Evolutionary conservation across 2,888 invertebrate genomes (phyloP).

Genomic region (Tenthredo notha): DNA sequence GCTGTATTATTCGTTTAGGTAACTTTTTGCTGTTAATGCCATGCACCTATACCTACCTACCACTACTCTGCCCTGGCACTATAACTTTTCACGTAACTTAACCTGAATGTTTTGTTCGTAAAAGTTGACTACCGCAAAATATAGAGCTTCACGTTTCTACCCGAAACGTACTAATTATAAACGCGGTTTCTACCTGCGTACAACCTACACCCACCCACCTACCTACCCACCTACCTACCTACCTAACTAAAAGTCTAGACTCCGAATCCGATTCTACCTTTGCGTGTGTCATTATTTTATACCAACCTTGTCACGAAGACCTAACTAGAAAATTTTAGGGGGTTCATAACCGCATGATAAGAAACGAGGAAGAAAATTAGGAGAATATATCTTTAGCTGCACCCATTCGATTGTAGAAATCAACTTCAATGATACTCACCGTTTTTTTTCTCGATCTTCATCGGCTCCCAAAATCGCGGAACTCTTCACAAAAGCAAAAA

Average conservation of each 20-base stretch:
- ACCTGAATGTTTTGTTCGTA: constrained; percentile 21
- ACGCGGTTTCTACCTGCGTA: background rate
- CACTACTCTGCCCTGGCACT: background rate
- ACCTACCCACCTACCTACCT: background rate
- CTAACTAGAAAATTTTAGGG: background rate
- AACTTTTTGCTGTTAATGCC: constrained; percentile 20
- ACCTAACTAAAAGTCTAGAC: constrained; percentile 35
- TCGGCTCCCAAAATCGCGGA: too few species aligned
- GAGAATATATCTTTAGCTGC: background rate
- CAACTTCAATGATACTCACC: too few species aligned
- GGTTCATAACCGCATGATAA: background rate
- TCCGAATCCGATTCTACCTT: background rate
- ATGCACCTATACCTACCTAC: constrained; percentile 6
- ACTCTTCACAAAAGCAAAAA: too few species aligned
- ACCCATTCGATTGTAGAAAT: background rate
- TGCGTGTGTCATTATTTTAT: background rate
- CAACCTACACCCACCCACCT: background rate
- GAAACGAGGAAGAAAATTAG: background rate
- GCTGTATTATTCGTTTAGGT: background rate
- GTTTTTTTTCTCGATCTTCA: too few species aligned
- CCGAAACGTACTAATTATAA: constrained; percentile 30
- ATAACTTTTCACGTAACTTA: constrained; percentile 35
- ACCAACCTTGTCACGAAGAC: constrained; percentile 3
- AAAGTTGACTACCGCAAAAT: constrained; percentile 36
- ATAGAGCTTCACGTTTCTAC: background rate